Base-by-base conservation (phyloP, 2,113 vertebrate genomes). In the Todiramphus saurophagus region DNA sequence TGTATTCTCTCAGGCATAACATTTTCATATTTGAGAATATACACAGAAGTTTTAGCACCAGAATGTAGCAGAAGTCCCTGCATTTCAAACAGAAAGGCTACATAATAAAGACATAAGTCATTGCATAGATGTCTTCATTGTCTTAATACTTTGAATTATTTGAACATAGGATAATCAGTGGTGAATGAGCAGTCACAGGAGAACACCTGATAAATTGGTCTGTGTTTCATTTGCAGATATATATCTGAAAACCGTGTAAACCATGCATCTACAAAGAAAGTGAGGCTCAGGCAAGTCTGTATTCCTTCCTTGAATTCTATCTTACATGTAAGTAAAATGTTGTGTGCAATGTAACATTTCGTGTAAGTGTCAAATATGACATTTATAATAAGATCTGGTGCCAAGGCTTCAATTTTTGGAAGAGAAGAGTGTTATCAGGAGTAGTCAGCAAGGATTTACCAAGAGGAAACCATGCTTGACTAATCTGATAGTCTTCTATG, bases 381-480 rank as follows among this genome's bases (percentile, higher is more conserved):
- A 96, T 97, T 97, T 96, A 97, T 76, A 96, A 78, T 75, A 94
- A 83, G 66, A 80, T 69, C 48, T 88, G 59, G 41, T 95, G 96
- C 85, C 82, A 97, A 95, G 76, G 92, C 82, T 97, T 89, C 91
- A 89, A 30, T 97, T 97, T 97, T 43, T 43, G 15, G 43, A 43
- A 43, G 10, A 43, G 43, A 43, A 43, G 10, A 43, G 43, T 43
- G 43, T 43, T 43, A 43, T 43, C 43, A 43, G 41, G 41, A 41
- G 43, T 16, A 43, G 43, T 43, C 43, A 43, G 15, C 43, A 43
- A 16, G 43, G 43, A 43, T 43, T 43, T 43, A 43, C 43, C 43
- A 43, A 43, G 43, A 16, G 43, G 43, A 43, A 43, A 43, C 43
- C 43, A 43, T 43, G 43, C 43, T 43, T 43, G 14, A 43, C 43